Conservation (phyloP, 2,797 vertebrate species). For the Nyctalus aviator region DNA sequence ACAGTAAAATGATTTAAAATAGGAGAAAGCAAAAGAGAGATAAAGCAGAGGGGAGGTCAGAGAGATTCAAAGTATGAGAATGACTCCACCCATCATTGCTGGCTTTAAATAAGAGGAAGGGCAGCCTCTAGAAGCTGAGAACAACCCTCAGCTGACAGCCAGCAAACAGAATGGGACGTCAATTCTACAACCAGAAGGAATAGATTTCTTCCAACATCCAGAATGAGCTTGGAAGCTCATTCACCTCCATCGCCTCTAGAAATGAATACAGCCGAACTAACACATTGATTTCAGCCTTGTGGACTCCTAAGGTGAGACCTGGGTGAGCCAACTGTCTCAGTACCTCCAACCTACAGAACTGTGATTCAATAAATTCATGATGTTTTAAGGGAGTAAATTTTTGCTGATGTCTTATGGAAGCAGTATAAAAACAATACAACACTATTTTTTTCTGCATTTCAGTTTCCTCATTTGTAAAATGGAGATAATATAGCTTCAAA, state of each 20-base stretch:
- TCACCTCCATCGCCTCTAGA: neutral
- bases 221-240: neutral
- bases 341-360: neutral
- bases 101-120: constrained; percentile 9
- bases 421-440: neutral
- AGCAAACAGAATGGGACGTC: neutral
- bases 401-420: neutral
- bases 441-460: neutral
- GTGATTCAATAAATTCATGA: neutral
- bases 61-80: neutral
- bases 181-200: neutral
- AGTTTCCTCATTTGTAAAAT: constrained; percentile 18
- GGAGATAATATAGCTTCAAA: neutral
- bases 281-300: neutral
- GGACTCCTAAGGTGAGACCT: neutral
- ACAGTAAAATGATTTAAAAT: neutral
- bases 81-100: neutral
- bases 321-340: neutral
- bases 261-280: neutral
- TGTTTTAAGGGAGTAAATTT: neutral
- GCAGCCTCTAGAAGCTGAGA: neutral
- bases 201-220: neutral
- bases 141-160: neutral
- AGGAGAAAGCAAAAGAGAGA: neutral
- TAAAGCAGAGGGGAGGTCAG: neutral